Conservation (phyloP, 2,888 invertebrate genomes). For the Sinopyrophorus schimmeli region DNA sequence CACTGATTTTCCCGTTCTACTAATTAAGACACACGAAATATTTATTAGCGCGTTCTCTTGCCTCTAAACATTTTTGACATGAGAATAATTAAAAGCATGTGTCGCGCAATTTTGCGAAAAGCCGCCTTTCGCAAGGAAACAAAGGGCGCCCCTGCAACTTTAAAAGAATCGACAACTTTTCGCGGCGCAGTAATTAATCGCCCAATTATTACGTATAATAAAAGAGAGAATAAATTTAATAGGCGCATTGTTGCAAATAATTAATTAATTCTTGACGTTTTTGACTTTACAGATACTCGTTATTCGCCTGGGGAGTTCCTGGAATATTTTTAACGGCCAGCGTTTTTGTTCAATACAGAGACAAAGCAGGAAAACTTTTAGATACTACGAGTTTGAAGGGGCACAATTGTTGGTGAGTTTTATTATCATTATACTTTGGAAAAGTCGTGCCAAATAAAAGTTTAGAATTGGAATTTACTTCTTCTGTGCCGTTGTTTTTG, state of each 20-base stretch:
- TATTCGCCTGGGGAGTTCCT: constrained; percentile 69
- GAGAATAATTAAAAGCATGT: too few species aligned
- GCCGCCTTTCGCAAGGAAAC: too few species aligned
- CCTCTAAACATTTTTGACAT: too few species aligned
- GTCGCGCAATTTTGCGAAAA: too few species aligned
- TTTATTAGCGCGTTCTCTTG: too few species aligned
- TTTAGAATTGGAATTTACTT: neutral
- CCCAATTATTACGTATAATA: too few species aligned
- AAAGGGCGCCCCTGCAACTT: too few species aligned
- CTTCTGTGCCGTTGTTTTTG: constrained; percentile 3
- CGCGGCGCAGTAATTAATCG: too few species aligned
- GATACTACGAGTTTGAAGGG: constrained; percentile 56
- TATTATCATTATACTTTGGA: neutral
- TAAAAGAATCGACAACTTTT: too few species aligned
- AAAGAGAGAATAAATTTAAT: too few species aligned
- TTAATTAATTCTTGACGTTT: neutral
- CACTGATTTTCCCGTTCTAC: too few species aligned
- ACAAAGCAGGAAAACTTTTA: constrained; percentile 56
- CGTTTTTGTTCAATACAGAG: constrained; percentile 58
- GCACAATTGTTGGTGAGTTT: constrained; percentile 61
- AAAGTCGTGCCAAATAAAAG: neutral
- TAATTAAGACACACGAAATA: too few species aligned
- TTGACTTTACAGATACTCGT: constrained; percentile 56
- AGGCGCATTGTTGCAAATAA: neutral
- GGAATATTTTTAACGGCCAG: constrained; percentile 60